Evolutionary conservation across 2,113 vertebrate genomes (phyloP).

Genomic region (Lepisosteus osseus): DNA sequence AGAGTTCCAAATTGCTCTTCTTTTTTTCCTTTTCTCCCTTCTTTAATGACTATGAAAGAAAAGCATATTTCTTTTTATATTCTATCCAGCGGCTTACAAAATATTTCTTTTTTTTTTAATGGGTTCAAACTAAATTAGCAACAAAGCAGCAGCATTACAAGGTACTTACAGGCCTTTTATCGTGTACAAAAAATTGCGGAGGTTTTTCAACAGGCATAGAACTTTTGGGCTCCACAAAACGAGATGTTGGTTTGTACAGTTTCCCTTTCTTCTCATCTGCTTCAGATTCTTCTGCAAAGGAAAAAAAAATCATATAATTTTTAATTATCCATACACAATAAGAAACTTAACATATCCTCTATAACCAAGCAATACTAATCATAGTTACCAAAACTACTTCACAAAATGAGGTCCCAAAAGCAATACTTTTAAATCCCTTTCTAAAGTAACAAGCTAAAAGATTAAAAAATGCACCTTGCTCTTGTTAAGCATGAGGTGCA

Average conservation of each 20-base stretch:
- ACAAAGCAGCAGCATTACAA: neutral
- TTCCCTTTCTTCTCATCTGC: slow-evolving; percentile 92
- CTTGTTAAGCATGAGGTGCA: too few relatives aligned
- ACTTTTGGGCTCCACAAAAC: slow-evolving; percentile 82
- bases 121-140: neutral
- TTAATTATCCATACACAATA: neutral
- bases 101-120: too few relatives aligned
- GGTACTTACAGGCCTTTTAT: slow-evolving; percentile 87
- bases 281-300: slow-evolving; percentile 80
- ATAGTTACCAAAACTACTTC: too few relatives aligned
- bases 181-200: slow-evolving; percentile 81
- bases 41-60: slow-evolving; percentile 76
- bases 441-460: neutral
- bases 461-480: neutral
- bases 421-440: too few relatives aligned
- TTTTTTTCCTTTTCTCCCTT: slow-evolving; percentile 97
- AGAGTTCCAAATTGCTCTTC: slow-evolving; percentile 98
- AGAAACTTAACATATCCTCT: neutral
- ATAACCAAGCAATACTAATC: neutral
- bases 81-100: neutral
- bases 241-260: slow-evolving; percentile 93
- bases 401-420: too few relatives aligned
- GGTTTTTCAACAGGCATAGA: slow-evolving; percentile 84
- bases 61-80: neutral
- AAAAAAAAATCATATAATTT: neutral